Conservation (phyloP, 2,113 vertebrate genomes). For the Tauraco erythrolophus region DNA sequence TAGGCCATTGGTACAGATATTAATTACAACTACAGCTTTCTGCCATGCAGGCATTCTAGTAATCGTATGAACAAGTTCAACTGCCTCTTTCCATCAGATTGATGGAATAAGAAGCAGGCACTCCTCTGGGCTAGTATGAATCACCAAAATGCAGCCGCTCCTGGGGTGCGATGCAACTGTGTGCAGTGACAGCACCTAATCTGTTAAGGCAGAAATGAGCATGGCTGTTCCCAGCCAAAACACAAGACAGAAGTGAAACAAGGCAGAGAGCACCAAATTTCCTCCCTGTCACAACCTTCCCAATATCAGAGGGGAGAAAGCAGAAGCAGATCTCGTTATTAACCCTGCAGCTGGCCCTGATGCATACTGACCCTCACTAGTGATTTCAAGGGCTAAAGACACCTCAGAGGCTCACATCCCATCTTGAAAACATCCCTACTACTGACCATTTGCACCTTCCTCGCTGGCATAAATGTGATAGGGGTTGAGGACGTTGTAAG, state of each 20-base stretch:
- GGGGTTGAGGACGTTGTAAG: background rate
- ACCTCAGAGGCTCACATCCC: background rate
- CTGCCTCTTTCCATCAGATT: slow-evolving; percentile 2
- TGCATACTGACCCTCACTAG: background rate
- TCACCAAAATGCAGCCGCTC: slow-evolving; percentile 29
- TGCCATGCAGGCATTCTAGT: background rate
- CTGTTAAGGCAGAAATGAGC: slow-evolving; percentile 14
- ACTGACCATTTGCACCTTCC: background rate
- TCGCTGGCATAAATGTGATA: accelerated
- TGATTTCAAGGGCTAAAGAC: background rate
- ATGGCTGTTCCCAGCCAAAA: background rate
- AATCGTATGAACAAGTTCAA: background rate
- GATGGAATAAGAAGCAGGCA: slow-evolving; percentile 3
- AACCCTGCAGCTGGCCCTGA: background rate
- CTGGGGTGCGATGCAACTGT: slow-evolving; percentile 12
- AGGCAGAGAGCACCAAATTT: background rate
- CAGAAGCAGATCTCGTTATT: background rate
- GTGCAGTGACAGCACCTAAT: slow-evolving; percentile 11
- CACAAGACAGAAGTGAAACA: background rate
- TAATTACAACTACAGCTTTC: slow-evolving; percentile 35
- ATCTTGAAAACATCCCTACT: background rate
- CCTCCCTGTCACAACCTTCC: background rate
- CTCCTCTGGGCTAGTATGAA: background rate
- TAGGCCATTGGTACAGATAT: background rate
- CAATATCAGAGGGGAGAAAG: background rate